Conservation (phyloP, 2,888 invertebrate genomes). For the Eutolmus rufibarbis region DNA sequence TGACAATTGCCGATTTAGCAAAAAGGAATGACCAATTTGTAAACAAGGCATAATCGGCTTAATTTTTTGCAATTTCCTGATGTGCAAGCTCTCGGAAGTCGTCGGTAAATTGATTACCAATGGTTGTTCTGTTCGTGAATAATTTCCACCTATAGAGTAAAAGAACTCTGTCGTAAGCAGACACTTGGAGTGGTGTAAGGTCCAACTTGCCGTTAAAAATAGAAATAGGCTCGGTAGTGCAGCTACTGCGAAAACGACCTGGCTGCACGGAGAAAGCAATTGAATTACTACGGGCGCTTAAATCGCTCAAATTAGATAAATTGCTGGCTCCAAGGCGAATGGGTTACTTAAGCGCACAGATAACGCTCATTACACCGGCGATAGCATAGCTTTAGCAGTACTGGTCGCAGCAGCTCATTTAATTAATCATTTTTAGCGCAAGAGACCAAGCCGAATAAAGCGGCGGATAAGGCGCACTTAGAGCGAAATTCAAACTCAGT, state of each 20-base stretch:
- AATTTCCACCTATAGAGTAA: not conserved
- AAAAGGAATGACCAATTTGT: not conserved
- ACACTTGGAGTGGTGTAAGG: not conserved
- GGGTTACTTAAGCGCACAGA: not conserved
- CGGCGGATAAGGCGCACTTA: conserved; percentile 2
- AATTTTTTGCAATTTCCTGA: not conserved
- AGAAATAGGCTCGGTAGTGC: not conserved
- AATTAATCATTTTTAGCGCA: conserved; percentile 3
- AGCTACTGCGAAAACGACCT: not conserved
- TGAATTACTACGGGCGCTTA: not conserved
- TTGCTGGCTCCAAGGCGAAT: not conserved
- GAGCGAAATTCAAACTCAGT: conserved; percentile 18
- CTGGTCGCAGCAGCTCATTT: not conserved
- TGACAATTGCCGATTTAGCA: not conserved
- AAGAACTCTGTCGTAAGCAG: not conserved
- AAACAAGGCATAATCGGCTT: not conserved
- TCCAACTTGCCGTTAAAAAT: not conserved
- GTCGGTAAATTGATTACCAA: not conserved
- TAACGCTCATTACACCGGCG: not conserved
- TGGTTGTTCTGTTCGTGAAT: not conserved
- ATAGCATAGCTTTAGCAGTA: not conserved
- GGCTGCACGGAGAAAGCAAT: not conserved
- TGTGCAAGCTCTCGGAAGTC: not conserved
- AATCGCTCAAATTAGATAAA: not conserved
- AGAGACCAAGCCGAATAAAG: not conserved